Evolutionary conservation across 2,888 invertebrate species (phyloP).

Genomic region (Biston betularia): DNA sequence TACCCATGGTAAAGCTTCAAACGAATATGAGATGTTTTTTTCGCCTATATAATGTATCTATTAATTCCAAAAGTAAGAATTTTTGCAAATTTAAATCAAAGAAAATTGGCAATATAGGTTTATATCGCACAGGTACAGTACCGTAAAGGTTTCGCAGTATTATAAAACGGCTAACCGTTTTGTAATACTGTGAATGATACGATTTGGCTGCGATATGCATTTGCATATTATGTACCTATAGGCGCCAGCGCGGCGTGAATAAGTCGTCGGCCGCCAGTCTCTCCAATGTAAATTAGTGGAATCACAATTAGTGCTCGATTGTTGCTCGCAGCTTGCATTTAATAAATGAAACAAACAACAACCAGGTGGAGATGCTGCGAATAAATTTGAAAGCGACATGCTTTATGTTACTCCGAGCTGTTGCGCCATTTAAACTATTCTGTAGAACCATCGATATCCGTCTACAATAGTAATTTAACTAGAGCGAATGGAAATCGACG

Average conservation of each 20-base stretch:
- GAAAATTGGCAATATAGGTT: too few relatives aligned
- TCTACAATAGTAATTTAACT: slow-evolving; percentile 9
- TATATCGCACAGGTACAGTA: too few relatives aligned
- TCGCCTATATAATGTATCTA: too few relatives aligned
- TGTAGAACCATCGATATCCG: slow-evolving; percentile 6
- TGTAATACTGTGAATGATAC: too few relatives aligned
- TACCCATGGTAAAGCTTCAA: too few relatives aligned
- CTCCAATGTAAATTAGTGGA: slow-evolving; percentile 78
- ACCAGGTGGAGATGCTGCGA: slow-evolving; percentile 67
- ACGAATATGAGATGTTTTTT: too few relatives aligned
- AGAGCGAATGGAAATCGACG: slow-evolving; percentile 1
- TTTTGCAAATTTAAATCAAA: too few relatives aligned
- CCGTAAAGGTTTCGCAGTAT: too few relatives aligned
- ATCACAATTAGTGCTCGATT: slow-evolving; percentile 80
- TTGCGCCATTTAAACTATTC: slow-evolving; percentile 44
- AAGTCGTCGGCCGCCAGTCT: slow-evolving; percentile 58
- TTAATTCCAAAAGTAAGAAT: too few relatives aligned
- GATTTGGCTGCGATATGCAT: too few relatives aligned
- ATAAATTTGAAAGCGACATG: slow-evolving; percentile 66
- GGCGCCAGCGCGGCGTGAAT: slow-evolving; percentile 51
- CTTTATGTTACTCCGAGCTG: slow-evolving; percentile 56
- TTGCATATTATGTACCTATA: slow-evolving; percentile 33
- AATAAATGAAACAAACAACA: slow-evolving; percentile 74
- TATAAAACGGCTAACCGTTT: too few relatives aligned
- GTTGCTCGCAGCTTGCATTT: slow-evolving; percentile 74